Evolutionary conservation across 2,888 invertebrate species (phyloP).

Genomic region (Drosophila aldrichi): DNA sequence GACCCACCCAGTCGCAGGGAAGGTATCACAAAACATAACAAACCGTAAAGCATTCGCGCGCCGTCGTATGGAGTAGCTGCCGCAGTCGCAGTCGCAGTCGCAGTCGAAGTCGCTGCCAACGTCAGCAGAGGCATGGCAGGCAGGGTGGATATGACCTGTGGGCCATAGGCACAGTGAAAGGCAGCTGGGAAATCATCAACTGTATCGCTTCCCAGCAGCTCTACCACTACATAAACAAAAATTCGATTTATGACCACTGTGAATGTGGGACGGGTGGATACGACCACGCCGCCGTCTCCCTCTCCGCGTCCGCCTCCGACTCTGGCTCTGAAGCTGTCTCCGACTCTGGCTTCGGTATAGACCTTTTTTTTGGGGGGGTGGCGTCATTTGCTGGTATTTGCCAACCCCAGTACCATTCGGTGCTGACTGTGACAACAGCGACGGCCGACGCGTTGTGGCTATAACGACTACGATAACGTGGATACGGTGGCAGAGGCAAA

Average conservation of each 20-base stretch:
- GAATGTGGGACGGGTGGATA: conserved; percentile 33
- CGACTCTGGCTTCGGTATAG: conserved; percentile 28
- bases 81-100: background rate
- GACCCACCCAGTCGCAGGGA: conserved; percentile 25
- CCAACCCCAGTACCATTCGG: background rate
- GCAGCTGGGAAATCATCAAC: conserved; percentile 4
- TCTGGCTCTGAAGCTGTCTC: background rate
- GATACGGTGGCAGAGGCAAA: conserved; percentile 8
- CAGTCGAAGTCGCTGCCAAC: conserved; percentile 11
- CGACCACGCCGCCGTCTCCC: conserved; percentile 7
- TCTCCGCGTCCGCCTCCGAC: conserved; percentile 2
- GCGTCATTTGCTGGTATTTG: conserved; percentile 22
- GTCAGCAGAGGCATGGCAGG: conserved; percentile 8
- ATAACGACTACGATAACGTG: conserved; percentile 64
- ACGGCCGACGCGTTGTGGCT: conserved; percentile 43
- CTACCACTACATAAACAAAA: conserved; percentile 81
- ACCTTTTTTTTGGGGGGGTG: conserved; percentile 45
- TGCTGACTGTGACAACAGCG: conserved; percentile 43
- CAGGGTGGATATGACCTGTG: conserved; percentile 30
- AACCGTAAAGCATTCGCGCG: conserved; percentile 83
- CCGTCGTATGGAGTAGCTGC: conserved; percentile 17
- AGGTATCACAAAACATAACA: conserved; percentile 78
- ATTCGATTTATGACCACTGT: conserved; percentile 84
- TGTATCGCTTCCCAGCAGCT: conserved; percentile 46
- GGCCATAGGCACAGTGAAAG: background rate